Conservation (phyloP, 23 tunicate species). For the Trididemnum nubilum region DNA sequence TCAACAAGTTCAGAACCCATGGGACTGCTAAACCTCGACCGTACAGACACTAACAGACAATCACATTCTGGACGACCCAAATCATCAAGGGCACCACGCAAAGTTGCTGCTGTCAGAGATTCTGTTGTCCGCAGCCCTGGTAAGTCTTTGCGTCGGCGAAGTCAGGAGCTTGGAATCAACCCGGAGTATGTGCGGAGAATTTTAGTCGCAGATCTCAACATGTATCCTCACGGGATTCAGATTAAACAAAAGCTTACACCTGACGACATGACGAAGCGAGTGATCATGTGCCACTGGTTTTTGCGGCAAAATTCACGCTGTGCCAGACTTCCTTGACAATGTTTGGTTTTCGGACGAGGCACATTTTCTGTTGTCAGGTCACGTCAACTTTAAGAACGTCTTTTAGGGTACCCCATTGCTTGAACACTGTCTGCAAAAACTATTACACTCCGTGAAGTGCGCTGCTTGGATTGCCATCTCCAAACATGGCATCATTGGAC, state of each 20-base stretch:
- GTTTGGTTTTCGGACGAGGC: conserved; percentile 39
- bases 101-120: conserved; percentile 17
- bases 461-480: conserved; percentile 44
- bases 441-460: conserved; percentile 49
- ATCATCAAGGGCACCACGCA: conserved; percentile 26
- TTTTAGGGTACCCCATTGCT: conserved; percentile 30
- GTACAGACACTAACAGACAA: conserved; percentile 31
- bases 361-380: conserved; percentile 39
- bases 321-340: conserved; percentile 35
- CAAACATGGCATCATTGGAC: conserved; percentile 42
- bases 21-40: conserved; percentile 23
- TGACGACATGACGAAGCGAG: conserved; percentile 31
- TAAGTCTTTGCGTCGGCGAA: conserved; percentile 33
- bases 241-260: conserved; percentile 34
- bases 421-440: conserved; percentile 33
- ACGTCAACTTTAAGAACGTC: conserved; percentile 36
- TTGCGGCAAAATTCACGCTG: conserved; percentile 31
- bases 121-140: conserved; percentile 34
- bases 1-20: conserved; percentile 34
- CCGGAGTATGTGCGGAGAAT: conserved; percentile 27
- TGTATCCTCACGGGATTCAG: conserved; percentile 27
- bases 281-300: conserved; percentile 35
- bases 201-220: conserved; percentile 27
- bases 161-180: conserved; percentile 37
- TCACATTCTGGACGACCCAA: conserved; percentile 27